phyloP scores from a whole-genome alignment of 2,113 vertebrate species.

The Myotis davidii region DNA sequence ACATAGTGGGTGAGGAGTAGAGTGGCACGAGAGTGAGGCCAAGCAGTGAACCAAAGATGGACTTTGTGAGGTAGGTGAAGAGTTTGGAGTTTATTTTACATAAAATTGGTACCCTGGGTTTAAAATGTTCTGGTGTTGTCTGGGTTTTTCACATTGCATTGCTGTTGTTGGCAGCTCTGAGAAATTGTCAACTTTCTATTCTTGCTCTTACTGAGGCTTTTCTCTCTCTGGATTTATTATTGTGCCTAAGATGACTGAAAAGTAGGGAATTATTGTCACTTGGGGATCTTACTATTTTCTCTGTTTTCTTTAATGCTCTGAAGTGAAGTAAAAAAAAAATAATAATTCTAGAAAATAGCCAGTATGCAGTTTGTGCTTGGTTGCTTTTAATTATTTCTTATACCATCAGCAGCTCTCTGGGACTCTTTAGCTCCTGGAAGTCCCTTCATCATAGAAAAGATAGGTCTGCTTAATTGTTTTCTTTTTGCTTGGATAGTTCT shows the following conservation, averaged over 20 bases:
- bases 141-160: not conserved
- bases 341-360: conserved; percentile 19
- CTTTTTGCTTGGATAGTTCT: conserved; percentile 56
- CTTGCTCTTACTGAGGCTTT: not conserved
- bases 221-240: not conserved
- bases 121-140: not conserved
- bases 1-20: not conserved
- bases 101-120: not conserved
- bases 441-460: conserved; percentile 23
- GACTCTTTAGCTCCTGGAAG: conserved; percentile 35
- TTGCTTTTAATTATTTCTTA: conserved; percentile 66
- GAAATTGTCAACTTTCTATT: not conserved
- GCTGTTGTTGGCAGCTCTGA: not conserved
- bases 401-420: not conserved
- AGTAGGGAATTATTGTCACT: not conserved
- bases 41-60: too few relatives aligned
- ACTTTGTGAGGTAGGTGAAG: not conserved
- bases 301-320: conserved; percentile 49
- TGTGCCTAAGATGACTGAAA: conserved; percentile 31
- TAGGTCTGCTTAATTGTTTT: conserved; percentile 49
- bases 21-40: not conserved
- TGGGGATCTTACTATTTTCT: not conserved
- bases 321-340: conserved; percentile 26
- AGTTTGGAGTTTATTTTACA: not conserved
- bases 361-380: conserved; percentile 38